phyloP scores from a whole-genome alignment of 2,888 invertebrate species.

The Lycocerus yunnanus region DNA sequence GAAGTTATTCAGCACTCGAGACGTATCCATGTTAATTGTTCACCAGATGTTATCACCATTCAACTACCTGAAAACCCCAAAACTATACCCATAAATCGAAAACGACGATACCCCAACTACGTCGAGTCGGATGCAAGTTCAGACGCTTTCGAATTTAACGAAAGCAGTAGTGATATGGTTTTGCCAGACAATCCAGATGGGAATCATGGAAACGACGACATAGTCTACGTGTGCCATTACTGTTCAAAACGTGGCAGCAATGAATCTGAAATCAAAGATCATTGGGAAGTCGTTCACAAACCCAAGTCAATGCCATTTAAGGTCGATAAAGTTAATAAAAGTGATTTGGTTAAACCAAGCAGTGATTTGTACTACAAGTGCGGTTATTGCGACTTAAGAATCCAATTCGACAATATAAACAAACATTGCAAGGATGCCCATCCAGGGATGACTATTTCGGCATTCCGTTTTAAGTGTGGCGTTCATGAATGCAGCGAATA shows the following conservation, averaged over 20 bases:
- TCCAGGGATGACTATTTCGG: slow-evolving; percentile 33
- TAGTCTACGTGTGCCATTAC: slow-evolving; percentile 34
- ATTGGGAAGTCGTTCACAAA: slow-evolving; percentile 37
- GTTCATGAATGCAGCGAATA: slow-evolving; percentile 37
- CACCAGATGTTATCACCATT: slow-evolving; percentile 6
- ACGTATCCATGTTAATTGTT: slow-evolving; percentile 11
- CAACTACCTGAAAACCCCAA: slow-evolving; percentile 9
- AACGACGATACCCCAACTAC: neutral
- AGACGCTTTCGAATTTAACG: neutral
- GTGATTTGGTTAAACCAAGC: neutral
- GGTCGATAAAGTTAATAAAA: slow-evolving; percentile 14
- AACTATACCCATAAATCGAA: slow-evolving; percentile 10
- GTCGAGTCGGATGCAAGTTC: neutral
- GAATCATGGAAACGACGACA: neutral
- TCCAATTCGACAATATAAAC: slow-evolving; percentile 45
- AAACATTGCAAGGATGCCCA: slow-evolving; percentile 53
- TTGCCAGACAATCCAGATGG: neutral
- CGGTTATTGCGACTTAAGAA: slow-evolving; percentile 44
- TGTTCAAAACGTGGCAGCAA: slow-evolving; percentile 36
- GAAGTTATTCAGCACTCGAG: slow-evolving; percentile 14
- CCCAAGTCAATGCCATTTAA: slow-evolving; percentile 13
- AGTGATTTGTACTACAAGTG: slow-evolving; percentile 36
- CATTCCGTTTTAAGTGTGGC: slow-evolving; percentile 44
- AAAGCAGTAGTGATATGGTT: neutral
- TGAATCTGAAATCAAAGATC: slow-evolving; percentile 30